phyloP scores from a whole-genome alignment of 2,113 vertebrate species.

The Saccopteryx leptura region DNA sequence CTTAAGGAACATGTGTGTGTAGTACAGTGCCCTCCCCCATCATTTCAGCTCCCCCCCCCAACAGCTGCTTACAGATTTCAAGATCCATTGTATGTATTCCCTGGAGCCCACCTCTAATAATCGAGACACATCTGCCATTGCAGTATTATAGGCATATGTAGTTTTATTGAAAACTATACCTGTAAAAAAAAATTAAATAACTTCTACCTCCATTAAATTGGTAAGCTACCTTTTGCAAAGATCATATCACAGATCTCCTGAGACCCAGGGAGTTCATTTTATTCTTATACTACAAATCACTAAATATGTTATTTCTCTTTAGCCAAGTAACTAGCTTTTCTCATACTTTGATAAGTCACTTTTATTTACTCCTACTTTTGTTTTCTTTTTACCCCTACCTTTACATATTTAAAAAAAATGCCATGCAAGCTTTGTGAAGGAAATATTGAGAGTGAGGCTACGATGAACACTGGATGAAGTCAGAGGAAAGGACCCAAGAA shows the following conservation, averaged over 20 bases:
- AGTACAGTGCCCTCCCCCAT: conserved; percentile 84
- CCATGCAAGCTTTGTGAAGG: neutral
- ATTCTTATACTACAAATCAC: conserved; percentile 85
- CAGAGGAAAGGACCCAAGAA: neutral
- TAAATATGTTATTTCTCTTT: conserved; percentile 83
- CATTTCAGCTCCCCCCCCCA: conserved; percentile 66
- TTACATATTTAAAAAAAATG: conserved; percentile 1
- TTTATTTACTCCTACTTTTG: conserved; percentile 67
- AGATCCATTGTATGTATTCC: conserved; percentile 89
- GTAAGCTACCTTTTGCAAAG: conserved; percentile 86
- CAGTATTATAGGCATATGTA: conserved; percentile 88
- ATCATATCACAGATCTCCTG: conserved; percentile 85
- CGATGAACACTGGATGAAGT: neutral
- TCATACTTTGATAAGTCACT: conserved; percentile 70
- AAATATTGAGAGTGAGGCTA: neutral
- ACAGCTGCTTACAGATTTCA: conserved; percentile 91
- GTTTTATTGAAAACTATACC: conserved; percentile 90
- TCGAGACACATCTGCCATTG: conserved; percentile 92
- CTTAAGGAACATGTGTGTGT: conserved; percentile 89
- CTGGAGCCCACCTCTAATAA: conserved; percentile 91
- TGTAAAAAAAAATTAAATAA: conserved; percentile 89
- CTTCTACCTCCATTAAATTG: conserved; percentile 88
- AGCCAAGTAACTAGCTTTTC: conserved; percentile 79
- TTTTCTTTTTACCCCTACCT: conserved; percentile 30
- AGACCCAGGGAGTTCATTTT: conserved; percentile 81